Conservation (phyloP, 2,888 invertebrate species). For the Pachymerium ferrugineum region DNA sequence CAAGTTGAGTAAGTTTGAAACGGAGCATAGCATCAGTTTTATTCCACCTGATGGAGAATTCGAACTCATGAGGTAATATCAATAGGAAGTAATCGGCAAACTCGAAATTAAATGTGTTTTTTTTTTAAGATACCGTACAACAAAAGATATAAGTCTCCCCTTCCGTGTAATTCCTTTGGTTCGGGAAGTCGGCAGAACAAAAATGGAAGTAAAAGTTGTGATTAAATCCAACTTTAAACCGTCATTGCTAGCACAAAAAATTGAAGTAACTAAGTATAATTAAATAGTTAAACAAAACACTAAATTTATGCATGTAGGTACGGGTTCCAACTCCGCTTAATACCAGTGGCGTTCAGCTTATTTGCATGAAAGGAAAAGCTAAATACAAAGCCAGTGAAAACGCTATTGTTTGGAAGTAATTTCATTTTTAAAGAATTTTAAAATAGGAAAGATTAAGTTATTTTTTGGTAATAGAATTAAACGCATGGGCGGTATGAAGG, state of each 20-base stretch:
- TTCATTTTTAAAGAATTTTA: background rate
- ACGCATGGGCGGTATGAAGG: conserved; percentile 79
- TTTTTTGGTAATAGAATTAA: conserved; percentile 51
- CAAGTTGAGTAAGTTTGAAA: conserved; percentile 98
- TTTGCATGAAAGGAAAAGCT: conserved; percentile 98
- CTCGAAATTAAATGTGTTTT: background rate
- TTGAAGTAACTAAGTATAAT: conserved; percentile 64
- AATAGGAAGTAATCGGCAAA: background rate
- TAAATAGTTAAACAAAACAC: background rate
- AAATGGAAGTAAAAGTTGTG: conserved; percentile 99
- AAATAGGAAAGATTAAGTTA: too few species aligned
- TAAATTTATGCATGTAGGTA: conserved; percentile 42
- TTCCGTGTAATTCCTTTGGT: conserved; percentile 99
- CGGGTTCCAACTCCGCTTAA: conserved; percentile 98
- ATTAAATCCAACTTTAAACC: conserved; percentile 99
- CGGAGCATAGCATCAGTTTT: conserved; percentile 99
- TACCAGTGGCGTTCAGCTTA: conserved; percentile 96
- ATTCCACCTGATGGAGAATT: conserved; percentile 99
- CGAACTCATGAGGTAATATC: conserved; percentile 86
- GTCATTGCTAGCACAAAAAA: conserved; percentile 94
- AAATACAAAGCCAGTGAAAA: conserved; percentile 99
- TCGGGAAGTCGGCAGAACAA: conserved; percentile 94
- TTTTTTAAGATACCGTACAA: conserved; percentile 80
- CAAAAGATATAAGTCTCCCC: conserved; percentile 98
- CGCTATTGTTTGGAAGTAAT: conserved; percentile 89